phyloP scores from a whole-genome alignment of 2,888 invertebrate genomes.

The Torymus aiolomorphi region DNA sequence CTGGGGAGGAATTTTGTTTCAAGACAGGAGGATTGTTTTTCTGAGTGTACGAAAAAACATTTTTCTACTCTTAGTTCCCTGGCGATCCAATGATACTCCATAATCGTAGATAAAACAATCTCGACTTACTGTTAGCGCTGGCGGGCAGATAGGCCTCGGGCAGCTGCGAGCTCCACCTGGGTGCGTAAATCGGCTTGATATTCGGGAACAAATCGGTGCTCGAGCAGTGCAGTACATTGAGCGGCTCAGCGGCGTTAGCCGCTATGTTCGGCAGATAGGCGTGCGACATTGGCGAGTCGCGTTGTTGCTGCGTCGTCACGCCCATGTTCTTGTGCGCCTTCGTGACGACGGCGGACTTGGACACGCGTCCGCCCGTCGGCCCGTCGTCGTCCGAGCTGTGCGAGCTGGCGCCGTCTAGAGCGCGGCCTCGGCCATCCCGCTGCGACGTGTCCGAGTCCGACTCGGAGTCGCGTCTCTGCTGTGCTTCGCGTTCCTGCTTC shows the following conservation, averaged over 20 bases:
- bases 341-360: conserved; percentile 54
- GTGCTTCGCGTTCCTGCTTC: conserved; percentile 43
- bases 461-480: conserved; percentile 81
- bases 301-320: conserved; percentile 67
- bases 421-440: conserved; percentile 82
- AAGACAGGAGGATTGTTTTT: no score
- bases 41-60: no score
- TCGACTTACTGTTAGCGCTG: conserved; percentile 65
- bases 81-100: no score
- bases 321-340: conserved; percentile 72
- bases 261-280: conserved; percentile 80
- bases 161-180: conserved; percentile 83
- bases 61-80: no score
- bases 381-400: conserved; percentile 93
- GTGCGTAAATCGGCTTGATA: conserved; percentile 81
- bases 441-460: conserved; percentile 87
- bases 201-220: conserved; percentile 84
- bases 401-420: conserved; percentile 94
- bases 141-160: conserved; percentile 80
- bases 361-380: not conserved
- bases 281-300: conserved; percentile 64
- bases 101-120: not conserved
- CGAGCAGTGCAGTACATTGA: conserved; percentile 74
- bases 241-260: conserved; percentile 63
- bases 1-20: no score